phyloP scores from a whole-genome alignment of 1,140 invertebrate species.

The Luehdorfia chinensis region DNA sequence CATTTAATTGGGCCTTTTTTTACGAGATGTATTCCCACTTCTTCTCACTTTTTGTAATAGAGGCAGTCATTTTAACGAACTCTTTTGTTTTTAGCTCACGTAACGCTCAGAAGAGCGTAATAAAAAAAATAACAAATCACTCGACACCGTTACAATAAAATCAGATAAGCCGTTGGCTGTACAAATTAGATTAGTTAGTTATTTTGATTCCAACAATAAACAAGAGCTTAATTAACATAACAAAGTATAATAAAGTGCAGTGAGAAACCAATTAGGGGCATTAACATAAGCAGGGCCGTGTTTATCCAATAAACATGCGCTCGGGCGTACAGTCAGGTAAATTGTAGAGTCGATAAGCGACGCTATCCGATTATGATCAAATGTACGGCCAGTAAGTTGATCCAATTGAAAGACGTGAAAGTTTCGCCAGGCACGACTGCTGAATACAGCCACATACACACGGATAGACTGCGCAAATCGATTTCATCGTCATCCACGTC shows the following conservation, averaged over 20 bases:
- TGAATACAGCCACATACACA: neutral
- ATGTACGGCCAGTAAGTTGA: neutral
- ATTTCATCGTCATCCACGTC: neutral
- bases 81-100: no score
- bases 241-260: constrained; percentile 7
- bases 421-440: neutral
- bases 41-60: no score
- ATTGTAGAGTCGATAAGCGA: neutral
- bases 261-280: constrained; percentile 2
- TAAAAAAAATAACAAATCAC: no score
- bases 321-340: neutral
- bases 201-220: neutral
- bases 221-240: constrained; percentile 2
- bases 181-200: no score
- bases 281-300: neutral
- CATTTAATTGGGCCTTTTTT: no score
- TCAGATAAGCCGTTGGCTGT: no score
- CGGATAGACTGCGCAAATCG: neutral
- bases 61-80: no score
- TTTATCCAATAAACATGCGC: neutral
- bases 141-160: no score
- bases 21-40: no score
- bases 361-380: neutral
- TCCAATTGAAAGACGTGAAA: constrained; percentile 1
- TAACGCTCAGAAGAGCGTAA: no score